Base-by-base conservation (phyloP, 30 jellyfish, hydroid and myxozoan genomes). In the Aurelia sp. region DNA sequence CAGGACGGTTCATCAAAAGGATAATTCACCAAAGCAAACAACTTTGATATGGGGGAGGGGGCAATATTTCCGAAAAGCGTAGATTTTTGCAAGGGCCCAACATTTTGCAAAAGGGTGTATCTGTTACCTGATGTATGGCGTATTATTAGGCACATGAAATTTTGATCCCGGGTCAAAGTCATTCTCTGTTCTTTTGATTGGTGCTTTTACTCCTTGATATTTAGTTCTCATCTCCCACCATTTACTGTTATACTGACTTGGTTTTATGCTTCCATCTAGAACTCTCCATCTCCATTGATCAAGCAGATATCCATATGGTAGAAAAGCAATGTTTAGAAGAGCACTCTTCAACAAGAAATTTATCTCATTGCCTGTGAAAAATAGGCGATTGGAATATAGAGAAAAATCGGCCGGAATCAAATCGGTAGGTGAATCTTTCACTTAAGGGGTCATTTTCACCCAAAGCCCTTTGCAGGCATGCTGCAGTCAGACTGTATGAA, bases 101-200 rank as follows among this genome's bases (percentile, higher is more conserved):
- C 2, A 27, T n/a, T n/a, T n/a, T n/a, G n/a, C n/a, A n/a, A n/a
- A n/a, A n/a, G n/a, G n/a, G n/a, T 27, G 33, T 27, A 0, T 27
- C 55, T 7, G 7, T 44, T 57, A 92, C 98, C 98, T 87, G 81
- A 92, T 92, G 80, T 92, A 92, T 8, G 98, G 97, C 15, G 90
- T 76, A 73, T 92, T 94, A 40, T 91, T 92, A 5, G 98, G 97
- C 41, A 92, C 84, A 78, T 92, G 98, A 76, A 80, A 92, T 78
- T 92, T 92, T 53, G 98, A 97, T 8, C 98, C 98, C 48, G 98
- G 97, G 77, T 92, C 98, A 48, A 92, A 92, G 76, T 85, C 96
- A 2, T 71, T 76, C 66, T 87, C 97, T 12, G 73, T n/a, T 58
- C 98, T 88, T 9, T 51, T 41, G 30, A 62, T 82, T 22, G 97